Percentiles rank a stretch among this genome's conserved stretches.
Conservation (phyloP, 2,797 vertebrate genomes). For the Lerista edwardsae region DNA sequence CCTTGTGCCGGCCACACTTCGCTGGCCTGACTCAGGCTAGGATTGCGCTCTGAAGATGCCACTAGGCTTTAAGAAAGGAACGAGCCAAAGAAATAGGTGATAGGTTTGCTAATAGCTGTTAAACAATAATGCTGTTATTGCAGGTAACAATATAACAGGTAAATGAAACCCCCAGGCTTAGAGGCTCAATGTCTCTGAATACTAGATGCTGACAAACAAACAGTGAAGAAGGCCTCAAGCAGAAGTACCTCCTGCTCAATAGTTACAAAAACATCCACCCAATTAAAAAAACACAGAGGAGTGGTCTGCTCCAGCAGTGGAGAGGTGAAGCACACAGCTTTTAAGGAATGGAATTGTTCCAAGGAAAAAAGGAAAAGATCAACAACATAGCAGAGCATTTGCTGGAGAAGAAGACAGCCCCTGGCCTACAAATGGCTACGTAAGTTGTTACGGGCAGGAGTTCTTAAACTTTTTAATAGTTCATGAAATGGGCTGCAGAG, state of each 20-base stretch:
- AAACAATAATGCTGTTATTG: too few relatives aligned
- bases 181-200: neutral
- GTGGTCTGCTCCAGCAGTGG: neutral
- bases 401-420: neutral
- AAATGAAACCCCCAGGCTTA: too few relatives aligned
- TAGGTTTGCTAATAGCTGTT: too few relatives aligned
- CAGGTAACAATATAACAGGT: too few relatives aligned
- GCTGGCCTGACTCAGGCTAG: too few relatives aligned
- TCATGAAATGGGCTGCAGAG: neutral
- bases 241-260: neutral
- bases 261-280: neutral
- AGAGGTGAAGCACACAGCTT: neutral
- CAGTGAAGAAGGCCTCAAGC: too few relatives aligned
- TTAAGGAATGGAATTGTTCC: neutral
- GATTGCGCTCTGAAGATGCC: too few relatives aligned
- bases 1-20: too few relatives aligned
- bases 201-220: neutral
- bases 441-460: neutral
- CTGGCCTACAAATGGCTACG: neutral
- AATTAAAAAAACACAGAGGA: too few relatives aligned
- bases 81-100: too few relatives aligned
- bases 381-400: neutral
- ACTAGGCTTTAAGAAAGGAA: too few relatives aligned
- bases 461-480: neutral
- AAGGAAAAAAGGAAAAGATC: too few relatives aligned